Percentiles rank a stretch among this genome's conserved stretches.
These are phyloP conservation scores for Ancistrus triradiatus DNA, from an alignment of 2,113 vertebrate species.

Conservation along the genomic window DNA sequence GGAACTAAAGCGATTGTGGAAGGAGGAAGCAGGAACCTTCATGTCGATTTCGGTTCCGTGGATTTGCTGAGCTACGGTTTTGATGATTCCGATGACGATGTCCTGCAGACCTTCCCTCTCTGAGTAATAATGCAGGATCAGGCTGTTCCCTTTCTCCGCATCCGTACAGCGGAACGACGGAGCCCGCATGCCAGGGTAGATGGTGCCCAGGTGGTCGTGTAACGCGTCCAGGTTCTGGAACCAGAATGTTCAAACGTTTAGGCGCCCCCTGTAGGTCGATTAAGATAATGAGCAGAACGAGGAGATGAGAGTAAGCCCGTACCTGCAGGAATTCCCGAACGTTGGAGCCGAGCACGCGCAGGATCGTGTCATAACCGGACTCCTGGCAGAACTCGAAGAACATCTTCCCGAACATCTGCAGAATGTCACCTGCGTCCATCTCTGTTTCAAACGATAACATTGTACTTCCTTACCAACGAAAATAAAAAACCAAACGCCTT, in stretches of 20 bases:
- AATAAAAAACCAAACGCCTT: no score
- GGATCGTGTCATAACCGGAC: constrained; percentile 96
- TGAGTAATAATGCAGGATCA: constrained; percentile 97
- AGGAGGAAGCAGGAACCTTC: no score
- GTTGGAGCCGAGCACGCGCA: constrained; percentile 93
- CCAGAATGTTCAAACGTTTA: not conserved
- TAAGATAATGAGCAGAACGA: no score
- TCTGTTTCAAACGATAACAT: constrained; percentile 71
- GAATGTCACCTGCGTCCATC: constrained; percentile 91
- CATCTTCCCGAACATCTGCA: constrained; percentile 99
- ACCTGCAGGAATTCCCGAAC: constrained; percentile 98
- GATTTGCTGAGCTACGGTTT: constrained; percentile 96
- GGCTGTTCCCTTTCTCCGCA: constrained; percentile 90
- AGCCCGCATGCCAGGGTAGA: constrained; percentile 97
- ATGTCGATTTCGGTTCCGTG: constrained; percentile 97
- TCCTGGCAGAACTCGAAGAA: constrained; percentile 99
- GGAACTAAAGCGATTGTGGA: no score
- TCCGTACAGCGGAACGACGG: constrained; percentile 96
- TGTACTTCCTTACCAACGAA: no score
- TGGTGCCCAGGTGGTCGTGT: constrained; percentile 96
- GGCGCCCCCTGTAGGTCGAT: no score
- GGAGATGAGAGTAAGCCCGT: constrained; percentile 51
- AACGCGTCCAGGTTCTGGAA: constrained; percentile 92
- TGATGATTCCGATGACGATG: constrained; percentile 98
- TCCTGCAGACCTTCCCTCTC: constrained; percentile 97